These are phyloP conservation scores for Enteromius argenteus DNA, from an alignment of 2,797 vertebrate genomes.

Conservation along the genomic window DNA sequence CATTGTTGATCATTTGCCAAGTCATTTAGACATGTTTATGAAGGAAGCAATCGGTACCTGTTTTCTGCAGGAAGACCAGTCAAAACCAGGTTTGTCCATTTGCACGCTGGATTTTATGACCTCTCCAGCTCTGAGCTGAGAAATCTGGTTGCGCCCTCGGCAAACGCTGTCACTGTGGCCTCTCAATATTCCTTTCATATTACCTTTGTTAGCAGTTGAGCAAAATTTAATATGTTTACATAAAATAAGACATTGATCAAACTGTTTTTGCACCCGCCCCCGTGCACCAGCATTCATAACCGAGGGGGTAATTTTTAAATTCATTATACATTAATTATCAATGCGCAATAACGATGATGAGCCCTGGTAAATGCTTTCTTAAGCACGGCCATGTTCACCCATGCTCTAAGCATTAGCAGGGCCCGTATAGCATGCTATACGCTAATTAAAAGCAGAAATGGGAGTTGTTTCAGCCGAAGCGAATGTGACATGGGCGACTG, in stretches of 20 bases:
- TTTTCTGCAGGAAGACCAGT: conserved; percentile 24
- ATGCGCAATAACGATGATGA: conserved; percentile 70
- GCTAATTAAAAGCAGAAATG: conserved; percentile 63
- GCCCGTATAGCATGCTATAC: conserved; percentile 60
- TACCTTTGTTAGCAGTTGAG: conserved; percentile 59
- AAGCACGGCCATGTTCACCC: conserved; percentile 51
- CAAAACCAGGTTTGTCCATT: conserved; percentile 30
- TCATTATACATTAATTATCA: conserved; percentile 64
- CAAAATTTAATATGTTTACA: conserved; percentile 65
- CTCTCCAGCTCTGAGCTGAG: conserved; percentile 57
- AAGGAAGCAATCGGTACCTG: not conserved
- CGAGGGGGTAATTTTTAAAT: conserved; percentile 50
- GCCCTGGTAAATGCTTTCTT: conserved; percentile 63
- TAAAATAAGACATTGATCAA: conserved; percentile 66
- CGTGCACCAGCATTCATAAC: conserved; percentile 31
- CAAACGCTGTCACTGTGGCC: conserved; percentile 52
- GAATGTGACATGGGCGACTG: conserved; percentile 62
- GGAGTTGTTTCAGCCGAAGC: conserved; percentile 52
- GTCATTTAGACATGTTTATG: not conserved
- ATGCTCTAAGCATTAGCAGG: conserved; percentile 56
- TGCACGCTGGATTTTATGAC: conserved; percentile 49
- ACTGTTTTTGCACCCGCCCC: conserved; percentile 57
- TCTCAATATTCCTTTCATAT: conserved; percentile 59
- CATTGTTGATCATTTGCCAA: not conserved
- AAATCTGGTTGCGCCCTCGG: conserved; percentile 54